Conservation (phyloP, 2,113 vertebrate species). For the Spea bombifrons region DNA sequence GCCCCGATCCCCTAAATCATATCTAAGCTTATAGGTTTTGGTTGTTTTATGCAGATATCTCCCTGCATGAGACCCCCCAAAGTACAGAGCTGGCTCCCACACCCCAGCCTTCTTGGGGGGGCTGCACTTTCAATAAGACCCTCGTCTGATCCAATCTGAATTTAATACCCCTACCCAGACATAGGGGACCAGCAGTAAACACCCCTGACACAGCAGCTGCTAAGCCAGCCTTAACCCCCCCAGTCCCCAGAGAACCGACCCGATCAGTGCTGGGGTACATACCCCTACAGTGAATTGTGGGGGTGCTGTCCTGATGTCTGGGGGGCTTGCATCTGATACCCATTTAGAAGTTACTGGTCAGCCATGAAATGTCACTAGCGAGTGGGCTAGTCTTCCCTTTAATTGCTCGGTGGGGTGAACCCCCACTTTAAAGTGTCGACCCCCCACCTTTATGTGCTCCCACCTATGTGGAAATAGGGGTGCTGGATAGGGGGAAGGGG, state of each 20-base stretch:
- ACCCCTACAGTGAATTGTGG: neutral
- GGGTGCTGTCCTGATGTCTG: neutral
- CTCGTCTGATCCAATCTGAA: too few relatives aligned
- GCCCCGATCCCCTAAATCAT: neutral
- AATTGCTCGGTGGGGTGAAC: neutral
- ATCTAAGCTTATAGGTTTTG: neutral
- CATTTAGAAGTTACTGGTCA: neutral
- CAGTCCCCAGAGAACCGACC: neutral
- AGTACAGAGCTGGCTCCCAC: neutral
- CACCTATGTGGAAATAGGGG: neutral
- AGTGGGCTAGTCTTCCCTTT: neutral
- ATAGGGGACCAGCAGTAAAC: neutral
- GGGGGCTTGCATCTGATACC: neutral
- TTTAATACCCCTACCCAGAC: neutral
- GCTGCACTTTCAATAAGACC: too few relatives aligned
- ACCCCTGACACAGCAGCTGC: conserved; percentile 8
- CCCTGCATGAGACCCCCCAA: neutral
- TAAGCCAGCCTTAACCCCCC: neutral
- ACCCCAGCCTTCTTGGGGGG: neutral
- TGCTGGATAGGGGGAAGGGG: conserved; percentile 1
- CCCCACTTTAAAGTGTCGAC: neutral
- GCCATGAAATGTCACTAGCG: neutral
- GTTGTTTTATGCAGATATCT: neutral
- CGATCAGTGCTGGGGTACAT: neutral
- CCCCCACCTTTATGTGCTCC: neutral